A percentile compares a stretch with the other conserved stretches of the same genome.
Conservation (phyloP, 2,888 invertebrate species). For the Cataglyphis cursor region DNA sequence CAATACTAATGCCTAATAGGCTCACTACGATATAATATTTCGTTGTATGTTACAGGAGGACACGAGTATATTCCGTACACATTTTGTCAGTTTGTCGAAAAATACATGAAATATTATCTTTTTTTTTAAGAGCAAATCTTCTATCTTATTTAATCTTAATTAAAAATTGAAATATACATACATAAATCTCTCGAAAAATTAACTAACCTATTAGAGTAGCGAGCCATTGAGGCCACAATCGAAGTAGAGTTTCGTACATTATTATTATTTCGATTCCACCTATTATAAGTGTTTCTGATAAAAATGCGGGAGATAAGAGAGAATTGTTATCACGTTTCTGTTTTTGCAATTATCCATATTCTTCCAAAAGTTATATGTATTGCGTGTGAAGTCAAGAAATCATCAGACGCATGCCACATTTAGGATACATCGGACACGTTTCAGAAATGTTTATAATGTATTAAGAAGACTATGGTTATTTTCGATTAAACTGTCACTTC, state of each 20-base stretch:
- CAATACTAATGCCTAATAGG: conserved; percentile 73
- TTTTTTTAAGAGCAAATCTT: neutral
- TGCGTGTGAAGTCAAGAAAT: neutral
- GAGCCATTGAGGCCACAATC: conserved; percentile 67
- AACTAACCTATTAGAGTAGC: conserved; percentile 57
- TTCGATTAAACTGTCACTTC: conserved; percentile 28
- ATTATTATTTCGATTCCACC: conserved; percentile 10
- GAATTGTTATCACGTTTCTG: neutral
- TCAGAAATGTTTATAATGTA: neutral
- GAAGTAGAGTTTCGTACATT: conserved; percentile 6
- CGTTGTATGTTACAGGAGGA: neutral
- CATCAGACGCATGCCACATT: neutral
- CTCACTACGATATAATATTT: conserved; percentile 71
- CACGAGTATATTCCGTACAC: neutral
- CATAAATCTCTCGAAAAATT: neutral
- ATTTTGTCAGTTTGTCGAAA: neutral
- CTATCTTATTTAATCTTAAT: neutral
- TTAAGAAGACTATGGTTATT: conserved; percentile 17
- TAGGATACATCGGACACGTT: conserved; percentile 14
- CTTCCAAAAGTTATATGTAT: neutral
- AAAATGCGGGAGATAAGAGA: neutral
- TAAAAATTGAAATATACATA: neutral
- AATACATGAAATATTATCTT: neutral
- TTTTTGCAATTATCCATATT: neutral
- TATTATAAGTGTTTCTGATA: neutral